phyloP scores from a whole-genome alignment of 2,888 invertebrate species.

The Dasypogon diadema region DNA sequence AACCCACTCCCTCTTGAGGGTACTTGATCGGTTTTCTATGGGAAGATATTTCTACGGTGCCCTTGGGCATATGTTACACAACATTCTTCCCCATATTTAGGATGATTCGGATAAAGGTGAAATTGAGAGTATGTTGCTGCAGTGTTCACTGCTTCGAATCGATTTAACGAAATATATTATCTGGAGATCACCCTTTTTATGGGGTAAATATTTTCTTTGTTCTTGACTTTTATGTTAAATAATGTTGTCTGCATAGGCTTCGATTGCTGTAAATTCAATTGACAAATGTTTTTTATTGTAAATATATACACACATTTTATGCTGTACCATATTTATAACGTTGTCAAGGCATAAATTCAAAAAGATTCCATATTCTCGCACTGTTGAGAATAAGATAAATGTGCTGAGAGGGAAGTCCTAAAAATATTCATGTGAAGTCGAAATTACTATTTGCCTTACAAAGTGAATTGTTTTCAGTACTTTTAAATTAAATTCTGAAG shows the following conservation, averaged over 20 bases:
- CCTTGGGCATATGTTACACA: conserved; percentile 9
- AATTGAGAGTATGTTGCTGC: conserved; percentile 14
- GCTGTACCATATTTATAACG: too few species aligned
- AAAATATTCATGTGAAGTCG: too few species aligned
- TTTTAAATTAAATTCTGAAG: too few species aligned
- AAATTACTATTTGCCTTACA: too few species aligned
- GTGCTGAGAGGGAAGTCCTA: too few species aligned
- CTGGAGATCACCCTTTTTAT: conserved; percentile 21
- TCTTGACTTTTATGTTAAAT: conserved; percentile 33
- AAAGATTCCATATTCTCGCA: too few species aligned
- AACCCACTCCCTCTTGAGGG: not conserved
- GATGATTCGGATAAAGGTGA: not conserved
- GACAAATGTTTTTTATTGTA: not conserved
- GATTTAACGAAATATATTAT: conserved; percentile 28
- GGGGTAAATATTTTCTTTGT: conserved; percentile 26
- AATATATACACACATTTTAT: too few species aligned
- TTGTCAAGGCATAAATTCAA: too few species aligned
- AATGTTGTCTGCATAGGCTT: not conserved
- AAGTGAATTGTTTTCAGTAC: too few species aligned
- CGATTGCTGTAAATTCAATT: conserved; percentile 22
- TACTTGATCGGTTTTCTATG: not conserved
- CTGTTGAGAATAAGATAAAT: too few species aligned
- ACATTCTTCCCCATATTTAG: not conserved
- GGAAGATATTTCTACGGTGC: not conserved
- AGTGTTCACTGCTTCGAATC: conserved; percentile 8